These are phyloP conservation scores for Boleophthalmus pectinirostris DNA, from an alignment of 2,113 vertebrate species.

Conservation along the genomic window DNA sequence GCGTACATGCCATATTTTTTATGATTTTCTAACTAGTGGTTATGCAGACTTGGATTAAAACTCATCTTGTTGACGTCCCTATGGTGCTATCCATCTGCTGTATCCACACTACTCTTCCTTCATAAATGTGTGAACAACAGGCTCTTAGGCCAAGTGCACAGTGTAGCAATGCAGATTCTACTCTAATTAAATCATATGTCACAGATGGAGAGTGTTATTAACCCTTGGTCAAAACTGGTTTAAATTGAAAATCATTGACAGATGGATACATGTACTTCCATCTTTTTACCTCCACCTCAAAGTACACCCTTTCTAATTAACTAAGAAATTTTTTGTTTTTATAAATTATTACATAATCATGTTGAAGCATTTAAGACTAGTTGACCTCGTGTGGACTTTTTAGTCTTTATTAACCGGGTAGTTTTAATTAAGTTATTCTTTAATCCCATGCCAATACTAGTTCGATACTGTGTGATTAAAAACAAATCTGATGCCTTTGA, in stretches of 20 bases:
- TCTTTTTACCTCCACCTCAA: no score
- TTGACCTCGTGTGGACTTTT: no score
- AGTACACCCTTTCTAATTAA: no score
- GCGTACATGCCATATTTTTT: conserved; percentile 31
- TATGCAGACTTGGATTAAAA: conserved; percentile 27
- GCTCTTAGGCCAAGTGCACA: conserved; percentile 11
- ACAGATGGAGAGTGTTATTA: conserved; percentile 4
- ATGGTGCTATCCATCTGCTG: conserved; percentile 25
- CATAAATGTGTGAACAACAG: conserved; percentile 26
- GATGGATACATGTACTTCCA: not conserved
- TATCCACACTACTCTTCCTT: conserved; percentile 36
- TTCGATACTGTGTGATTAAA: no score
- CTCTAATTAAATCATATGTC: conserved; percentile 13
- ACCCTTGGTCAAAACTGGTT: not conserved
- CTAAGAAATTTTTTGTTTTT: no score
- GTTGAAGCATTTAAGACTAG: no score
- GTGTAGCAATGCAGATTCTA: conserved; percentile 7
- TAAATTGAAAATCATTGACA: not conserved
- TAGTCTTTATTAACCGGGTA: no score
- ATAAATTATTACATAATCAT: no score
- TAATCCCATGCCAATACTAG: no score
- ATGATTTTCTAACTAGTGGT: conserved; percentile 29
- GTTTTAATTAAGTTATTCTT: no score
- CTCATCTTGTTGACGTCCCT: conserved; percentile 31
- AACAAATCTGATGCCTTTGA: not conserved